Percentiles rank a stretch among this genome's conserved stretches.
phyloP scores from a whole-genome alignment of 1,140 invertebrate species.

The Samia ricini region DNA sequence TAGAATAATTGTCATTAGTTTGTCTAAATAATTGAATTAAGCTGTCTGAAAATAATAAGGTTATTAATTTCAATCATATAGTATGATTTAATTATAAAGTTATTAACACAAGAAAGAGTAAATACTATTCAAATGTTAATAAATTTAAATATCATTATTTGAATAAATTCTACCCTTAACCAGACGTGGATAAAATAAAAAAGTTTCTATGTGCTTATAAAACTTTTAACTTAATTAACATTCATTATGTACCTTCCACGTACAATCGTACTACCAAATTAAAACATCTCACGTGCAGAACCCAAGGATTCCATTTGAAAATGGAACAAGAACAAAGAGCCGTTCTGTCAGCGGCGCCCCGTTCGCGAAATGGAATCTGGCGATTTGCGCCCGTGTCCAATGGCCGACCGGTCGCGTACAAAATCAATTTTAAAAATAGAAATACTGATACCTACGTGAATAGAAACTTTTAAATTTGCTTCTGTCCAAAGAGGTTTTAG shows the following conservation, averaged over 20 bases:
- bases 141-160: neutral
- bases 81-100: too few relatives aligned
- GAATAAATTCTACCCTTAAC: neutral
- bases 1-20: too few relatives aligned
- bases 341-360: slow-evolving; percentile 59
- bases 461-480: neutral
- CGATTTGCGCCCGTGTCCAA: slow-evolving; percentile 35
- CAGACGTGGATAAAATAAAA: neutral
- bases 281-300: slow-evolving; percentile 34
- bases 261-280: slow-evolving; percentile 26
- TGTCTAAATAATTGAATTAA: too few relatives aligned
- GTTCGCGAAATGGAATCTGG: slow-evolving; percentile 57
- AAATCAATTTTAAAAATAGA: slow-evolving; percentile 30
- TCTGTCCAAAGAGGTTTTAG: neutral
- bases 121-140: too few relatives aligned
- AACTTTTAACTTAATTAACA: slow-evolving; percentile 27
- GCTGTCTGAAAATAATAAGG: too few relatives aligned
- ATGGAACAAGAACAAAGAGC: slow-evolving; percentile 55
- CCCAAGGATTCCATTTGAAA: slow-evolving; percentile 45
- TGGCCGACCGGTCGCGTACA: slow-evolving; percentile 31
- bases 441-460: slow-evolving; percentile 15
- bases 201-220: neutral
- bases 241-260: slow-evolving; percentile 20
- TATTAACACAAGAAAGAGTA: too few relatives aligned
- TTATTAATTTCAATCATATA: too few relatives aligned